Evolutionary conservation across 2,888 invertebrate species (phyloP), one percentile per base, ranked within the genome.

Genomic region (Eumerus sabulonum): DNA sequence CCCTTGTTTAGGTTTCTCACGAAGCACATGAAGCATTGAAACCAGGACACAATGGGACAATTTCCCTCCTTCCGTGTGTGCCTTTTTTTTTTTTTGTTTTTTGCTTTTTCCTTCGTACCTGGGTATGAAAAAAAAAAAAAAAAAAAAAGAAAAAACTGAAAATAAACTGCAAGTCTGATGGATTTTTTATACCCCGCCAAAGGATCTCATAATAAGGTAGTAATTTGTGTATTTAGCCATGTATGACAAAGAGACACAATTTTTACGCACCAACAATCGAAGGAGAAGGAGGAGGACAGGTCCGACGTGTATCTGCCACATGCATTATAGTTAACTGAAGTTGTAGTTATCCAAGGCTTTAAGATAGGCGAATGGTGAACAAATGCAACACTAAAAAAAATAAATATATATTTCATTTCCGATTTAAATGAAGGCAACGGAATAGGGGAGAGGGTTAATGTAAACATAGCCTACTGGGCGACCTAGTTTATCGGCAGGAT

Each of bases 181-280:
- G 56, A 56, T 62, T 67, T 60, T 54, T 38, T 19, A 40, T 17
- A 45, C 54, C 36, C 11, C n/a, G 19, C 12, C 47, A 76, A 79
- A 79, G 79, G 79, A 79, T 73, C 53, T 64, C 68, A 56, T 79
- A 79, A 79, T 79, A 79, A 79, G 79, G 74, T 71, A 63, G 62
- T 82, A 83, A 83, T 84, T 84, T 84, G 27, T 71, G 57, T 74
- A 82, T 71, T 77, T 84, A 83, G 71, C 82, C 84, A 84, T 72
- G 81, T 82, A 82, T 83, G 84, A 84, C 83, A 81, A 83, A 82
- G 67, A 79, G 79, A 79, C 79, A 79, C 70, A 73, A 68, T 79
- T 79, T 74, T 51, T 56, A 66, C 62, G 76, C 48, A 76, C 42
- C 60, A 71, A 66, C 72, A 54, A 59, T 48, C 27, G 38, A 35